phyloP scores from a whole-genome alignment of 1,140 invertebrate species.

The Papilio polytes region DNA sequence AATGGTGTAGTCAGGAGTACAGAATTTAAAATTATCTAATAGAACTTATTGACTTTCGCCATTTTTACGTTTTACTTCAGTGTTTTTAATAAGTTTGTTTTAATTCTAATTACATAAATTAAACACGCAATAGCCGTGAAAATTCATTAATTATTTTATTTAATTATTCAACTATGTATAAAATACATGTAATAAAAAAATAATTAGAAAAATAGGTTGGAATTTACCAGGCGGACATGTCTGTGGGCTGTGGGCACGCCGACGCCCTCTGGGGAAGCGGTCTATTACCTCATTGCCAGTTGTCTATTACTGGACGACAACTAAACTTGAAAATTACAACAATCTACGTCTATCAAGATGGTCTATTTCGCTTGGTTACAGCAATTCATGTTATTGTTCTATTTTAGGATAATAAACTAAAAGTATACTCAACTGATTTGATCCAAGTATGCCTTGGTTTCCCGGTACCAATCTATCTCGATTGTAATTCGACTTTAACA shows the following conservation, averaged over 20 bases:
- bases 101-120: not conserved
- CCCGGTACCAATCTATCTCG: too few relatives aligned
- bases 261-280: slow-evolving; percentile 67
- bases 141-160: not conserved
- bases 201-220: not conserved
- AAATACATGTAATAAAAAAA: slow-evolving; percentile 15
- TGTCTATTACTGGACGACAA: slow-evolving; percentile 54
- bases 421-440: not conserved
- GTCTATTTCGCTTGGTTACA: slow-evolving; percentile 9
- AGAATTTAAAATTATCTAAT: not conserved
- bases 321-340: slow-evolving; percentile 56
- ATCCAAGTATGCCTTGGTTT: not conserved
- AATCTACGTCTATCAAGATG: slow-evolving; percentile 45
- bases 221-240: slow-evolving; percentile 19
- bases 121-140: not conserved
- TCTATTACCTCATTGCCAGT: slow-evolving; percentile 73
- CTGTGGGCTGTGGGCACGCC: slow-evolving; percentile 43
- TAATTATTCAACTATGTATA: not conserved
- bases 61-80: not conserved
- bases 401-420: not conserved
- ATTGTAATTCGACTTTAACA: not conserved
- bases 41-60: not conserved
- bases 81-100: not conserved
- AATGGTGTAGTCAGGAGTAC: not conserved
- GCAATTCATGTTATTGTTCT: slow-evolving; percentile 26